phyloP scores from a whole-genome alignment of 2,888 invertebrate species.

The Sipha maydis region DNA sequence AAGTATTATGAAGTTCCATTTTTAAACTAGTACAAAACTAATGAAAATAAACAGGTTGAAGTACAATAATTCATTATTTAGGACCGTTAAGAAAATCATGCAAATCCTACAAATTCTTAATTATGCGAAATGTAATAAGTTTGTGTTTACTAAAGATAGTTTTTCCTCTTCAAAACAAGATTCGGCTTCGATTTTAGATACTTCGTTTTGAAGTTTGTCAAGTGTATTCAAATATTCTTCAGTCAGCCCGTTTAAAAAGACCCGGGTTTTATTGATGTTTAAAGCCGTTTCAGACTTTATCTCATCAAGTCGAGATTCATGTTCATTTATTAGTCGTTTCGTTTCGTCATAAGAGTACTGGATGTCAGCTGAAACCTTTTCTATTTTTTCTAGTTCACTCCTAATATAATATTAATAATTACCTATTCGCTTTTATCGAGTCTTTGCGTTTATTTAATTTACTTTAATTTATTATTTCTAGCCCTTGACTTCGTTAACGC shows the following conservation, averaged over 20 bases:
- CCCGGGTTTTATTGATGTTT: background rate
- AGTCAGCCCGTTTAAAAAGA: background rate
- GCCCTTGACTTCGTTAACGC: background rate
- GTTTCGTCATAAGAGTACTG: background rate
- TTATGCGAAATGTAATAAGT: background rate
- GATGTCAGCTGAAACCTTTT: background rate
- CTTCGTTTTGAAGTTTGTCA: background rate
- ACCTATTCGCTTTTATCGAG: no score
- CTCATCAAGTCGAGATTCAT: background rate
- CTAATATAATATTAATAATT: background rate
- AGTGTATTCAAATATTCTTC: background rate
- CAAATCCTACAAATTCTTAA: background rate
- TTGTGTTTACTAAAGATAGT: background rate
- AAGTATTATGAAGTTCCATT: background rate
- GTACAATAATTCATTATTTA: background rate
- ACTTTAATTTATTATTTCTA: background rate
- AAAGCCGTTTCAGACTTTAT: background rate
- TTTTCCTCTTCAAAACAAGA: slow-evolving; percentile 7
- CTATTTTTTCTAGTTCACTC: background rate
- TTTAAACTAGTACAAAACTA: background rate
- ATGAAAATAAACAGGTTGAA: background rate
- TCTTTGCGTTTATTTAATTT: background rate
- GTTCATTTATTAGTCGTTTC: background rate
- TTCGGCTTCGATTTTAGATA: slow-evolving; percentile 13
- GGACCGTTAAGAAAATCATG: background rate